phyloP scores from a whole-genome alignment of 2,113 vertebrate species.

The Osmerus mordax region DNA sequence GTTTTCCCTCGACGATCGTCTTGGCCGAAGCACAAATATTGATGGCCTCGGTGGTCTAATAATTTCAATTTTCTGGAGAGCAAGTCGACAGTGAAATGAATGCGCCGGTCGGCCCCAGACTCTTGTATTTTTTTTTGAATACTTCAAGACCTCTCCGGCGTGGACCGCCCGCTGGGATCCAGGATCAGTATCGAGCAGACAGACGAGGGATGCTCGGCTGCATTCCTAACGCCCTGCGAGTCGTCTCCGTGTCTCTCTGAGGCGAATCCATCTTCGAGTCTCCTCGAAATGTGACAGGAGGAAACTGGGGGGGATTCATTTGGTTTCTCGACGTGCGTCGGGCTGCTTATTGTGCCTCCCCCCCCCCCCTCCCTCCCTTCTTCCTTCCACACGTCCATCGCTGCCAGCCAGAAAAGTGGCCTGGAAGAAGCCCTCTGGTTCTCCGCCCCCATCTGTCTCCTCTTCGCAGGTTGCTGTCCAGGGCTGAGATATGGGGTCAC shows the following conservation, averaged over 20 bases:
- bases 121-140: conserved; percentile 13
- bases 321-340: conserved; percentile 67
- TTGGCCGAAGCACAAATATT: conserved; percentile 2
- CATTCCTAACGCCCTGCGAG: conserved; percentile 47
- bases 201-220: conserved; percentile 49
- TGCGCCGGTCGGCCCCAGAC: conserved; percentile 34
- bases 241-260: conserved; percentile 48
- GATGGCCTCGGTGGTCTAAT: not conserved
- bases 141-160: conserved; percentile 39
- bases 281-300: conserved; percentile 68
- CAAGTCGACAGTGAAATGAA: conserved; percentile 32
- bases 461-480: conserved; percentile 29
- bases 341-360: conserved; percentile 67
- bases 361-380: conserved; percentile 29
- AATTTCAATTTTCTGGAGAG: conserved; percentile 24
- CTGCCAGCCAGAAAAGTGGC: conserved; percentile 58
- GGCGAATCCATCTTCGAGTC: conserved; percentile 60
- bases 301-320: conserved; percentile 69
- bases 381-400: conserved; percentile 45
- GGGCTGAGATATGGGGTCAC: conserved; percentile 56
- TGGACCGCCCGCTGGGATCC: conserved; percentile 34
- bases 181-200: conserved; percentile 62
- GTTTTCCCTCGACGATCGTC: conserved; percentile 5
- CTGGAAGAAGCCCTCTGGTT: conserved; percentile 22
- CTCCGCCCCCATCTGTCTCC: not conserved